Conservation (phyloP, 2,888 invertebrate species). For the Drosophila kanekoi region DNA sequence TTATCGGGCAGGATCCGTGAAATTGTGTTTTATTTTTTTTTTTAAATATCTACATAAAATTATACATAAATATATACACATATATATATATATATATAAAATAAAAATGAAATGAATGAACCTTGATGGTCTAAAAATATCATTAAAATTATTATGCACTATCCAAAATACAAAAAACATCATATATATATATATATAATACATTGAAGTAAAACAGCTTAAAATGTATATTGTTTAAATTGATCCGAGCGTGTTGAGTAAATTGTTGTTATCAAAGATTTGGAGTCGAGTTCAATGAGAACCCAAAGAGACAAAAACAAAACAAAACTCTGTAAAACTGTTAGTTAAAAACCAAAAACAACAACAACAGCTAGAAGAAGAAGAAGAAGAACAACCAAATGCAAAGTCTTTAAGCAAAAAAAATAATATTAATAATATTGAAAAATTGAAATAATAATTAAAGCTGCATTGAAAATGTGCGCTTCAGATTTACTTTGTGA, state of each 20-base stretch:
- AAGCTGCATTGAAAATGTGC: constrained; percentile 80
- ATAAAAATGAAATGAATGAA: constrained; percentile 55
- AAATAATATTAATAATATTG: constrained; percentile 4
- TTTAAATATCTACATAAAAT: constrained; percentile 52
- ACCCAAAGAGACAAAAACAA: no score
- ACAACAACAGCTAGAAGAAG: constrained; percentile 6
- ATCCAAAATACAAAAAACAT: constrained; percentile 42
- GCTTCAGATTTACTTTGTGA: constrained; percentile 70
- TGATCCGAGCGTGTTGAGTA: constrained; percentile 27
- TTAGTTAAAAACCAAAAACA: constrained; percentile 5
- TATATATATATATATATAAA: constrained; percentile 38
- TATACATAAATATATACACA: constrained; percentile 48
- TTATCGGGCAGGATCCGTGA: constrained; percentile 83
- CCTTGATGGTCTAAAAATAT: constrained; percentile 82
- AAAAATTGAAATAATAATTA: constrained; percentile 68
- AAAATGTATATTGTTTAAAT: constrained; percentile 47
- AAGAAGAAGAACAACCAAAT: constrained; percentile 9
- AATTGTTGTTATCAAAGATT: constrained; percentile 36
- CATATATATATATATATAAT: constrained; percentile 19
- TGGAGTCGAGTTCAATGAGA: neutral
- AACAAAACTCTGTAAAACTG: constrained; percentile 13
- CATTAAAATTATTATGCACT: constrained; percentile 75
- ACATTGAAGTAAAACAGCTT: constrained; percentile 12
- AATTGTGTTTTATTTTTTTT: constrained; percentile 51
- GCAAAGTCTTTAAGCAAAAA: constrained; percentile 11